Percentiles rank a stretch among this genome's conserved stretches.
These are phyloP conservation scores for Proterorhinus semilunaris DNA, from an alignment of 2,113 vertebrate species.

Conservation along the genomic window DNA sequence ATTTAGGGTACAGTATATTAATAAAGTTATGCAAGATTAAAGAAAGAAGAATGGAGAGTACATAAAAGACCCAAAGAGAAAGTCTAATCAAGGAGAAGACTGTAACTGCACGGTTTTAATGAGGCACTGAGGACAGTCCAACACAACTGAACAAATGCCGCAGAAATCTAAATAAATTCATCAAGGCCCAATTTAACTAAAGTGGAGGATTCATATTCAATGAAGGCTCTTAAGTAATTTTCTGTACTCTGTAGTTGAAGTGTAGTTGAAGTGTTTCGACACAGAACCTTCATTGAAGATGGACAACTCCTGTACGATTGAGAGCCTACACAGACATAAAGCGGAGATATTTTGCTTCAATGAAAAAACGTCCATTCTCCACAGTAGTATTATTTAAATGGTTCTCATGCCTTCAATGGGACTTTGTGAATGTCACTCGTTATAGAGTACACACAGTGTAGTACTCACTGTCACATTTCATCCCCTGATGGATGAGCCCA, in stretches of 20 bases:
- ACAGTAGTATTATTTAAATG: no score
- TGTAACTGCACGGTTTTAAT: slow-evolving; percentile 34
- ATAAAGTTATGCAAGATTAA: slow-evolving; percentile 32
- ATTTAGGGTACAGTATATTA: slow-evolving; percentile 38
- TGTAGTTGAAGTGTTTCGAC: no score
- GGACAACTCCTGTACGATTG: no score
- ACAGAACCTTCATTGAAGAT: no score
- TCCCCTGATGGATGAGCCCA: slow-evolving; percentile 94
- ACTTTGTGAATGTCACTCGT: not conserved
- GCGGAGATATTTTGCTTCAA: no score
- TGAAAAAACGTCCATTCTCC: no score
- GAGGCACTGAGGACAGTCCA: not conserved
- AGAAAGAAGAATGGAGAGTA: slow-evolving; percentile 22
- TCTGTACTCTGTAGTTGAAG: no score
- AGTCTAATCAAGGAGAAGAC: slow-evolving; percentile 14
- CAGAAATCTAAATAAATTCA: not conserved
- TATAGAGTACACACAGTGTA: not conserved
- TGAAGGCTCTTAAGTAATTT: no score
- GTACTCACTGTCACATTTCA: slow-evolving; percentile 84
- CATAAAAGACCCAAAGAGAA: slow-evolving; percentile 15
- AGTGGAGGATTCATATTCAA: not conserved
- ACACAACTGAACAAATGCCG: not conserved
- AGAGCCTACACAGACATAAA: no score
- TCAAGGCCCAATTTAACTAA: not conserved
- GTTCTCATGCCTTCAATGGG: not conserved